Base-by-base conservation (phyloP, 1,140 invertebrate species). In the Eriocheir sinensis region DNA sequence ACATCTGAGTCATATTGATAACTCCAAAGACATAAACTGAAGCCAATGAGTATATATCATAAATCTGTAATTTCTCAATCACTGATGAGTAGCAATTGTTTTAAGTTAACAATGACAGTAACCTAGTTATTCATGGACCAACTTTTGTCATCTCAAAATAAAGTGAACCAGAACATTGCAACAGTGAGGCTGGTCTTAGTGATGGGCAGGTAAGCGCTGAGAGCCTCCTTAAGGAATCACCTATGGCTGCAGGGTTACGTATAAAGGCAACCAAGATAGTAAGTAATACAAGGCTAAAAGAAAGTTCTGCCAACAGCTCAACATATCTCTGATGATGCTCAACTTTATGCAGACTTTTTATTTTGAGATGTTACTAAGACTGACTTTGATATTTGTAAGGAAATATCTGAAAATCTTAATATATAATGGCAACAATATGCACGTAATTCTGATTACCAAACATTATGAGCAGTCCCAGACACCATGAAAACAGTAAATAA, bases 161-260 rank as follows among this genome's bases (percentile, higher is more conserved):
- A 93, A 93, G 91, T 93, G 91, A 85, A 48, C 80, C 83, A 48
- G n/a, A 34, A 92, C 32, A 92, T 86, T 86, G 91, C 91, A 85
- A 85, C 79, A 85, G 53, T 93, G 81, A 93, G 85, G 81, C 91
- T 44, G 85, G 91, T 86, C 83, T 93, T 93, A 93, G 91, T 60
- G 21, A 30, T 6, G 60, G 60, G 6, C 12, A 72, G 60, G 60
- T n/a, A 53, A n/a, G 60, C 60, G n/a, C 6, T 17, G 17, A 72
- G 60, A 27, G 60, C 60, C 27, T 12, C 17, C n/a, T n/a, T 15
- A 1, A 2, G 60, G 6, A 2, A n/a, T 72, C 21, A 72, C 12
- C n/a, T n/a, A n/a, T n/a, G 12, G 60, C 1, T 72, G 21, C 60
- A n/a, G 27, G 60, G 60, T 72, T 72, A 72, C 60, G 27, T 12